Base-by-base conservation (phyloP, 2,797 vertebrate species). In the Ptychobarbus kaznakovi region DNA sequence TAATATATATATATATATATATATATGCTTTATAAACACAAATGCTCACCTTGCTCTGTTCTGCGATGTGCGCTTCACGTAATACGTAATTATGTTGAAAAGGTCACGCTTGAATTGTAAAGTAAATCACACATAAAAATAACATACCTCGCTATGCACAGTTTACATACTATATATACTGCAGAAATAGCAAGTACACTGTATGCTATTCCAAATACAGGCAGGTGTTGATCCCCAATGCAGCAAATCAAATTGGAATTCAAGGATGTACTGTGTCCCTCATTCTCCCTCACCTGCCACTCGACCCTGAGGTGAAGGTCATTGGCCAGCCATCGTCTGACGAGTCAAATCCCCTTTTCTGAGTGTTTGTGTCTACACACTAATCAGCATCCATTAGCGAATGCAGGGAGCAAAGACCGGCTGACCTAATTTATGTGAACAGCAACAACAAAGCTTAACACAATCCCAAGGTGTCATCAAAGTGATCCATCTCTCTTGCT, bases 391-490 rank as follows among this genome's bases (percentile, higher is more conserved):
- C 91, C 81, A 89, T 82, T 86, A 91, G 90, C 88, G 91, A 91
- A 94, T 92, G 92, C 93, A 93, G 92, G 91, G 92, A 93, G 93
- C 90, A 90, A 78, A 89, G 86, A 94, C 91, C 81, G 83, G 88
- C 91, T 56, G 76, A 76, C 89, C 91, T 94, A 94, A 95, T 95
- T 95, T 95, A 94, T 95, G 94, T 92, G 90, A 89, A 89, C 90
- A 89, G 90, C 76, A 88, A 89, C 89, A 91, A 89, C 87, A 90
- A 92, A 94, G 94, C 93, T 95, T 94, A 94, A 92, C 93, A 94
- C 91, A 93, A 95, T 93, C 93, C 92, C 53, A 63, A 58, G 83
- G 89, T 92, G 92, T 93, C 93, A 93, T 91, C 89, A 40, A 58
- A 76, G 80, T 93, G 93, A 95, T 93, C 84, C 90, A 94, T 94